These are phyloP conservation scores for Melipona quadrifasciata DNA, from an alignment of 1,140 invertebrate species.

Conservation along the genomic window DNA sequence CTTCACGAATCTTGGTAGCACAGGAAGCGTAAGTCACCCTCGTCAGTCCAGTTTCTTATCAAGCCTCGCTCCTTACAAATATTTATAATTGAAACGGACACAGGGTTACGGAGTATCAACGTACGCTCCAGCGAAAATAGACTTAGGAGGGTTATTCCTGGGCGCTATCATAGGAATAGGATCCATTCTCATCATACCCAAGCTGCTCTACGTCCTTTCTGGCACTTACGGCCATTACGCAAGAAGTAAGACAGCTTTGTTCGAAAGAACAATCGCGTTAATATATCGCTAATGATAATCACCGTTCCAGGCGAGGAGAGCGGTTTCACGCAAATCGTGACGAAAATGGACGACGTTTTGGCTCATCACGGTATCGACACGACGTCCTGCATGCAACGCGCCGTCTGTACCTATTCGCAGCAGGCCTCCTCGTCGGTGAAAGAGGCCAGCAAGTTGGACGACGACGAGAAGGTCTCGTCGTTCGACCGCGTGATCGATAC, in stretches of 20 bases:
- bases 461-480: conserved; percentile 84
- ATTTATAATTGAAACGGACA: not conserved
- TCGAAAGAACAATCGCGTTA: not conserved
- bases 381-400: conserved; percentile 89
- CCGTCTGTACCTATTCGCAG: conserved; percentile 89
- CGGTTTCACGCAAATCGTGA: conserved; percentile 86
- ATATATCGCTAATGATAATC: not conserved
- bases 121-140: conserved; percentile 89
- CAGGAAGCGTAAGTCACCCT: conserved; percentile 65
- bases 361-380: conserved; percentile 90
- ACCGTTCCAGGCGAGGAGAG: conserved; percentile 83
- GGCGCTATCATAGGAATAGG: conserved; percentile 90
- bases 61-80: not conserved
- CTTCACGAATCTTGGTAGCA: conserved; percentile 74
- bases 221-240: conserved; percentile 87
- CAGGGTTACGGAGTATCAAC: conserved; percentile 82
- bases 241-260: conserved; percentile 83
- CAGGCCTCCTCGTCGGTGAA: conserved; percentile 81
- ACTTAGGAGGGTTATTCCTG: conserved; percentile 89
- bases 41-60: too few relatives aligned
- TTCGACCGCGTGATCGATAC: conserved; percentile 86
- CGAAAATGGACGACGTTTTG: conserved; percentile 87
- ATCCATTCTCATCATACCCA: conserved; percentile 89
- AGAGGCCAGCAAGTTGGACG: conserved; percentile 81
- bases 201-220: conserved; percentile 87